Evolutionary conservation across 2,888 invertebrate species (phyloP).

Genomic region (Aphrophora alni): DNA sequence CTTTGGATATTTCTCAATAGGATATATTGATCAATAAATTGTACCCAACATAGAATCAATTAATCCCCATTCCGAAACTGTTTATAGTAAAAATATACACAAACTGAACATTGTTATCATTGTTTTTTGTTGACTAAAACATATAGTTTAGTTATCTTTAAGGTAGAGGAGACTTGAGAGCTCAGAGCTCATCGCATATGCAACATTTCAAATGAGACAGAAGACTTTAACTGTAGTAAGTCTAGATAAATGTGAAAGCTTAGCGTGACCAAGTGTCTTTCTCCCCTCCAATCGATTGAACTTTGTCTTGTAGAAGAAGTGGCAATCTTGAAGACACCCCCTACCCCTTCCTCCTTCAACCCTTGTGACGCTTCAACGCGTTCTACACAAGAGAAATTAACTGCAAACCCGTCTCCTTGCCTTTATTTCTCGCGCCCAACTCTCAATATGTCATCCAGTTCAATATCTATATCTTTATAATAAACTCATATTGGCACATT

Average conservation of each 20-base stretch:
- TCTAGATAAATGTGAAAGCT: neutral
- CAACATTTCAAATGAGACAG: slow-evolving; percentile 1
- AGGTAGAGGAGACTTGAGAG: neutral
- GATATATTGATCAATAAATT: too few species aligned
- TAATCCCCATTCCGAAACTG: too few species aligned
- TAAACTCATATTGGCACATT: neutral
- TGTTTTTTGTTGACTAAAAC: too few species aligned
- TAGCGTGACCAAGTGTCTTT: slow-evolving; percentile 6
- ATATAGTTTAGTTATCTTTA: too few species aligned
- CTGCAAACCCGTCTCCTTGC: neutral
- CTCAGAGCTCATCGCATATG: neutral
- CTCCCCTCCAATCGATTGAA: slow-evolving; percentile 2
- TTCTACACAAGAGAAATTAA: slow-evolving; percentile 2
- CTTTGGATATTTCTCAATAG: too few species aligned
- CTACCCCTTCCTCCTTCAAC: neutral
- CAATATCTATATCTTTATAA: slow-evolving; percentile 9
- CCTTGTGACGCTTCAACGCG: slow-evolving; percentile 6
- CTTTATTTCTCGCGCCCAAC: neutral
- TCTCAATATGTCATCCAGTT: neutral
- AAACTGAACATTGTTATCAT: too few species aligned
- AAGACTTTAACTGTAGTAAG: neutral
- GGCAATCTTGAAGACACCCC: slow-evolving; percentile 9
- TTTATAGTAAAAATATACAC: too few species aligned
- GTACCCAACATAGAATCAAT: too few species aligned
- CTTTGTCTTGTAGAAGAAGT: slow-evolving; percentile 9